These are phyloP conservation scores for Pseudorectes ferrugineus DNA, from an alignment of 2,113 vertebrate species.

Conservation along the genomic window DNA sequence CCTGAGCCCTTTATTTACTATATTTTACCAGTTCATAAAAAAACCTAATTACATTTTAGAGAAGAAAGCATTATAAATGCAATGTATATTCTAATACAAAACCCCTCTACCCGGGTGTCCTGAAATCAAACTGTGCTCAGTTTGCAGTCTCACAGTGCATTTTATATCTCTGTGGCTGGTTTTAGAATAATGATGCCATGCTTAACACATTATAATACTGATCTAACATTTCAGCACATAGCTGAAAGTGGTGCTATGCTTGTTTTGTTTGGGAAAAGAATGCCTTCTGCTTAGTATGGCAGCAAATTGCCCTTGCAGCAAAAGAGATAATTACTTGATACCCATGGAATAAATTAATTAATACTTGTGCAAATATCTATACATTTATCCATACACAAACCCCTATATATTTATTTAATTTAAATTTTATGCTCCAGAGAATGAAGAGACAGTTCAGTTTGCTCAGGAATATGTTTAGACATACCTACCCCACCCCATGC, in stretches of 20 bases:
- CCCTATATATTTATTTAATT: neutral
- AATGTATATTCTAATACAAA: slow-evolving; percentile 51
- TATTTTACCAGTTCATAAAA: slow-evolving; percentile 91
- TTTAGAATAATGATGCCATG: slow-evolving; percentile 36
- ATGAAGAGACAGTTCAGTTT: neutral
- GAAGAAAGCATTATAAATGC: slow-evolving; percentile 38
- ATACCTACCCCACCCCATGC: neutral
- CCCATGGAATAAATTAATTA: neutral
- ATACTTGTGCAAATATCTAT: slow-evolving; percentile 11
- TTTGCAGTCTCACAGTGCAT: neutral
- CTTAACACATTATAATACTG: slow-evolving; percentile 8
- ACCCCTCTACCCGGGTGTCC: neutral
- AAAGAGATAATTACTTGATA: slow-evolving; percentile 5
- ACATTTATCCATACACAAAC: neutral
- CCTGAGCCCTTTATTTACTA: slow-evolving; percentile 86
- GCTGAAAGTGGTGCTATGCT: slow-evolving; percentile 30
- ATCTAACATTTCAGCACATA: slow-evolving; percentile 8
- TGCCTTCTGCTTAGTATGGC: slow-evolving; percentile 1
- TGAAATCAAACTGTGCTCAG: neutral
- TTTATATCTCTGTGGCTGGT: slow-evolving; percentile 4
- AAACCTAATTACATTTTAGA: slow-evolving; percentile 87
- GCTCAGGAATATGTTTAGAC: neutral
- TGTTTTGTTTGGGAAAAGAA: slow-evolving; percentile 18
- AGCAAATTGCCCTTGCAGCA: slow-evolving; percentile 27
- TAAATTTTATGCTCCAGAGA: neutral